Percentiles rank a stretch among this genome's conserved stretches.
These are phyloP conservation scores for Drosophila willistoni DNA, from an alignment of 1,140 invertebrate species.

Conservation along the genomic window DNA sequence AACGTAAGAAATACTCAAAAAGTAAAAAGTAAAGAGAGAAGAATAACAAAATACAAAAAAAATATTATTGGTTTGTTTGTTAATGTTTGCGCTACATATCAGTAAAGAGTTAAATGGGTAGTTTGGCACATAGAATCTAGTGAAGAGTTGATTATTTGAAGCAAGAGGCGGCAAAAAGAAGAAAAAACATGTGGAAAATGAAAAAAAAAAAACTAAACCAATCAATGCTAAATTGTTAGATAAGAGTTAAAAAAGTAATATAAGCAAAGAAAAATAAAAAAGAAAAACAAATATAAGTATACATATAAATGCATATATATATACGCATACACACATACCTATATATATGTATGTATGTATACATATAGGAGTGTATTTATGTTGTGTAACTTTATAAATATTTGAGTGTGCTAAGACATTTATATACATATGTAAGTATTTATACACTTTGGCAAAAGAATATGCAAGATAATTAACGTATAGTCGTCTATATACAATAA, in stretches of 20 bases:
- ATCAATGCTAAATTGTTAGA: slow-evolving; percentile 41
- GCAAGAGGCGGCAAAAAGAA: neutral
- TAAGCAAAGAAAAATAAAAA: slow-evolving; percentile 11
- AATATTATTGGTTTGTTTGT: slow-evolving; percentile 83
- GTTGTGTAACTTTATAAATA: slow-evolving; percentile 70
- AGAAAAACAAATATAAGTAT: slow-evolving; percentile 29
- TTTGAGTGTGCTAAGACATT: slow-evolving; percentile 73
- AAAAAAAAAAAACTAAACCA: slow-evolving; percentile 10
- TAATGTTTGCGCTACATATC: slow-evolving; percentile 83
- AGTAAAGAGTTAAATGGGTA: slow-evolving; percentile 80
- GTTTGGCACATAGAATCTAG: slow-evolving; percentile 72
- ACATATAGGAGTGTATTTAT: slow-evolving; percentile 69
- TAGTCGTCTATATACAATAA: slow-evolving; percentile 60
- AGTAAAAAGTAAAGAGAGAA: slow-evolving; percentile 30
- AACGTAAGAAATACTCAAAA: slow-evolving; percentile 49
- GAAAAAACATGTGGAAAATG: slow-evolving; percentile 3
- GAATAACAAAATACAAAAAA: slow-evolving; percentile 31
- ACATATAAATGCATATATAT: slow-evolving; percentile 33
- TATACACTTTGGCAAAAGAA: slow-evolving; percentile 44
- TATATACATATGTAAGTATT: slow-evolving; percentile 76
- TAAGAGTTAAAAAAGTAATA: slow-evolving; percentile 47
- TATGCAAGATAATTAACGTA: slow-evolving; percentile 5
- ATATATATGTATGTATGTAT: slow-evolving; percentile 36
- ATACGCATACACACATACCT: slow-evolving; percentile 40
- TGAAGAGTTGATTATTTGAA: slow-evolving; percentile 47